phyloP scores from a whole-genome alignment of 2,113 vertebrate genomes.

The Bettongia penicillata region DNA sequence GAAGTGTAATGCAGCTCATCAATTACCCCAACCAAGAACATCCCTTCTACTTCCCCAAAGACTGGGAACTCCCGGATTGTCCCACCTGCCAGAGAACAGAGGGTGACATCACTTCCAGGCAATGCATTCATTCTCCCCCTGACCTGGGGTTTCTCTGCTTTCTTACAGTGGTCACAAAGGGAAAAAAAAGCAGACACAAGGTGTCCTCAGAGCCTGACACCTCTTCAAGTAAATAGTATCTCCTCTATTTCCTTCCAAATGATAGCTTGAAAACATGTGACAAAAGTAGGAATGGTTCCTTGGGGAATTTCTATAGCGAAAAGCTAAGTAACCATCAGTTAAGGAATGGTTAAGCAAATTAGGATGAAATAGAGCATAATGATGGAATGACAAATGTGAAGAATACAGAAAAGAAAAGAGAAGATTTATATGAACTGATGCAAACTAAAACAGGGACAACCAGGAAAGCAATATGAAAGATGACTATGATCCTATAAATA shows the following conservation, averaged over 20 bases:
- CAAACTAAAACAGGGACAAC: not conserved
- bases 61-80: conserved; percentile 85
- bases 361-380: not conserved
- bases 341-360: not conserved
- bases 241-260: not conserved
- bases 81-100: conserved; percentile 63
- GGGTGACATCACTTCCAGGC: not conserved
- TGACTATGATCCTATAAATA: too few species aligned
- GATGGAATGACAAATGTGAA: not conserved
- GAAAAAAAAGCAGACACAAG: not conserved
- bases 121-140: not conserved
- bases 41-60: conserved; percentile 84
- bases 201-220: not conserved
- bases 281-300: not conserved
- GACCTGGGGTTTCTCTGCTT: not conserved
- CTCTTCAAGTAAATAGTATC: not conserved
- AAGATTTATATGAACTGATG: not conserved
- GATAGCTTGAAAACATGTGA: not conserved
- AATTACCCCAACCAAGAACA: conserved; percentile 82
- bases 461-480: too few species aligned
- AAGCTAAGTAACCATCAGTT: not conserved
- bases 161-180: not conserved
- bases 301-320: not conserved
- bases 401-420: not conserved
- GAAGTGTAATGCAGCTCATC: conserved; percentile 84